Conservation (phyloP, 2,797 vertebrate species). For the Sparidentex hasta region DNA sequence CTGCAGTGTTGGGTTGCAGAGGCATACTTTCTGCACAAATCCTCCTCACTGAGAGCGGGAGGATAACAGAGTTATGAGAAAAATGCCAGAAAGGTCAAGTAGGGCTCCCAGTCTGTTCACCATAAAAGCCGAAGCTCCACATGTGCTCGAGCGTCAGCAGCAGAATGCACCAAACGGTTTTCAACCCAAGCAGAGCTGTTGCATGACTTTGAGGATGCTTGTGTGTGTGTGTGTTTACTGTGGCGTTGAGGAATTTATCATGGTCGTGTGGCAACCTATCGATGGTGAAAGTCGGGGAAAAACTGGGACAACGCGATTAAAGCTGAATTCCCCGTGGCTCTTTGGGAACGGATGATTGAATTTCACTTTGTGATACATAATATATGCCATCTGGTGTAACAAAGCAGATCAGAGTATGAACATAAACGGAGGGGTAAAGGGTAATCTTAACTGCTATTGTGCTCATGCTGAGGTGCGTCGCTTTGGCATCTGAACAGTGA, state of each 20-base stretch:
- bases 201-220: conserved; percentile 16
- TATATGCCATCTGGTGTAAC: conserved; percentile 25
- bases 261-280: conserved; percentile 14
- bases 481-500: conserved; percentile 43
- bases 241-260: conserved; percentile 62
- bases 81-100: conserved; percentile 58
- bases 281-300: conserved; percentile 13
- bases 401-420: conserved; percentile 38
- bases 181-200: conserved; percentile 20
- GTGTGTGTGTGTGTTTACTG: conserved; percentile 46
- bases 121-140: conserved; percentile 62
- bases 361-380: conserved; percentile 54
- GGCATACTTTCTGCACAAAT: conserved; percentile 20
- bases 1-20: conserved; percentile 15
- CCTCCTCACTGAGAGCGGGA: conserved; percentile 21
- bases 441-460: conserved; percentile 35
- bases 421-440: conserved; percentile 20
- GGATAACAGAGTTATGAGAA: conserved; percentile 63
- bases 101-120: conserved; percentile 39
- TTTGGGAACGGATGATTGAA: conserved; percentile 32
- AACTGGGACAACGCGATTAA: background rate
- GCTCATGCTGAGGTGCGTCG: conserved; percentile 49
- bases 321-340: conserved; percentile 20
- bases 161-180: conserved; percentile 9
- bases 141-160: conserved; percentile 19